phyloP scores from a whole-genome alignment of 2,888 invertebrate species.

The Caenorhabditis sinica region DNA sequence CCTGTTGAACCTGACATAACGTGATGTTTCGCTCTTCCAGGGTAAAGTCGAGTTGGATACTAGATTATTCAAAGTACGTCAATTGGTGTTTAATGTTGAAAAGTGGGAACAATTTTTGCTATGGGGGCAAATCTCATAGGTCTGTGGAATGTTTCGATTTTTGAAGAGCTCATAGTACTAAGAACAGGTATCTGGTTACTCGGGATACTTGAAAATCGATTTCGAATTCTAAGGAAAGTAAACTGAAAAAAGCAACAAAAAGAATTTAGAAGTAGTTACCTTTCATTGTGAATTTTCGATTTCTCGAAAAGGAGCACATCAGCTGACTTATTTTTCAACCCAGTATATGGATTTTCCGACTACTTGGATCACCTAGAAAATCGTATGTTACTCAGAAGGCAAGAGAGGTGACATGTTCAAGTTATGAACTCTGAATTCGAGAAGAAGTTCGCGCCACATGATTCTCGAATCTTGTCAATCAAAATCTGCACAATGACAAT shows the following conservation, averaged over 20 bases:
- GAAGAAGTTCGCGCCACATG: constrained; percentile 14
- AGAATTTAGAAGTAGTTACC: constrained; percentile 11
- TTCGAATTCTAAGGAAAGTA: too few relatives aligned
- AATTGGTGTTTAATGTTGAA: constrained; percentile 14
- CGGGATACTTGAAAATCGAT: too few relatives aligned
- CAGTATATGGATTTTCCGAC: background rate
- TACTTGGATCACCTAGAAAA: background rate
- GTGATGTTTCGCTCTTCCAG: constrained; percentile 6
- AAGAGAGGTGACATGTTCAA: constrained; percentile 38
- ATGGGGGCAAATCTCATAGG: too few relatives aligned
- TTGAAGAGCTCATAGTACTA: too few relatives aligned
- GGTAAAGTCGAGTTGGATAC: constrained; percentile 14
- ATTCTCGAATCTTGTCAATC: background rate
- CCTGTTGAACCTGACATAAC: constrained; percentile 6
- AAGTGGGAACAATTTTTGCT: background rate
- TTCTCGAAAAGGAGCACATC: background rate
- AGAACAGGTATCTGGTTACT: too few relatives aligned
- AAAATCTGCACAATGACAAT: background rate
- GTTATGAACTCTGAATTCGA: constrained; percentile 46
- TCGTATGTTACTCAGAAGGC: background rate
- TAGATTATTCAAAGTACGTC: constrained; percentile 23
- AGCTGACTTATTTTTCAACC: background rate
- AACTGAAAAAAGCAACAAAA: background rate
- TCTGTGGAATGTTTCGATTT: too few relatives aligned
- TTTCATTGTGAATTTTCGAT: constrained; percentile 9